Evolutionary conservation across 2,113 vertebrate genomes (phyloP).

Genomic region (Bubo scandiacus): DNA sequence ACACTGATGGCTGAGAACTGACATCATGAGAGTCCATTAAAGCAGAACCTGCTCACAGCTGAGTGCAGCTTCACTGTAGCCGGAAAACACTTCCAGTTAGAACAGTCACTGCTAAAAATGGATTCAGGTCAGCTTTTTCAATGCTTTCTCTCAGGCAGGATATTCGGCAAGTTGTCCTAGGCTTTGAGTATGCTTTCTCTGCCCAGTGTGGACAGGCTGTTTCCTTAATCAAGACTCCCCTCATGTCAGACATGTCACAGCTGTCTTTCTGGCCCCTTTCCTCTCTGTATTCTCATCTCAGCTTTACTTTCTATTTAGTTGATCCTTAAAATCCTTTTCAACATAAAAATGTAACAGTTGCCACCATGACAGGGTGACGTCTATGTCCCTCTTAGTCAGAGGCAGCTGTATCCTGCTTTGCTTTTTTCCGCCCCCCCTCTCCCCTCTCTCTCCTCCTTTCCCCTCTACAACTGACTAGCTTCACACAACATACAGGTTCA

Average conservation of each 20-base stretch:
- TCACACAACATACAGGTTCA: neutral
- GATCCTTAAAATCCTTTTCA: conserved; percentile 4
- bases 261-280: neutral
- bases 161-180: neutral
- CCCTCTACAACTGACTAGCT: neutral
- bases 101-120: neutral
- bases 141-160: neutral
- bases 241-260: neutral
- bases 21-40: neutral
- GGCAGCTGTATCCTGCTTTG: neutral
- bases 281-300: neutral
- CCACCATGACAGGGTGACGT: neutral
- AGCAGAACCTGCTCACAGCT: neutral
- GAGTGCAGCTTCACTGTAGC: neutral
- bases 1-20: neutral
- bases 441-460: neutral
- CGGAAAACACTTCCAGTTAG: neutral
- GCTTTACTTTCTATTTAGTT: neutral
- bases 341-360: neutral
- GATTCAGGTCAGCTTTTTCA: neutral
- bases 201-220: neutral
- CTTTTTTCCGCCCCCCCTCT: neutral
- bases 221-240: neutral
- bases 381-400: neutral
- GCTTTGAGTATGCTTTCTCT: neutral